Evolutionary conservation across 2,113 vertebrate genomes (phyloP).

Genomic region (Acrocephalus arundinaceus): DNA sequence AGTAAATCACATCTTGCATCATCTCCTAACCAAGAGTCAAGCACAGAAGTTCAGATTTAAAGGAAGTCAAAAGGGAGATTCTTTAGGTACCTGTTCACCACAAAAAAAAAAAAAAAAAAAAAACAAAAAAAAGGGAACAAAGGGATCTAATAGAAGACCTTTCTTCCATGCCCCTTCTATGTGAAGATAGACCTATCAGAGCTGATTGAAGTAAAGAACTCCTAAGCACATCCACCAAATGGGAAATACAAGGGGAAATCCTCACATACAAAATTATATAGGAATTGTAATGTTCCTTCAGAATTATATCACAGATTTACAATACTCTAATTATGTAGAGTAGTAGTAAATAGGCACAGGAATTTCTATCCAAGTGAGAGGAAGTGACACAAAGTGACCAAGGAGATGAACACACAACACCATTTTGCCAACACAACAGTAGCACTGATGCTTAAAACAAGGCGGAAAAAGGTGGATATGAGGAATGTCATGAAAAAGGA

Average conservation of each 20-base stretch:
- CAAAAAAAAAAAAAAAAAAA: background rate
- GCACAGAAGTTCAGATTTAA: background rate
- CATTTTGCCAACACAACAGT: background rate
- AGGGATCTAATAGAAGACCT: background rate
- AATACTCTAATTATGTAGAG: background rate
- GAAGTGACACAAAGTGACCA: background rate
- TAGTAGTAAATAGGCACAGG: background rate
- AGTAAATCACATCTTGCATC: background rate
- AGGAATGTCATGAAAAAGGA: background rate
- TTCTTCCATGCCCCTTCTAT: background rate
- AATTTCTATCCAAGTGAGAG: background rate
- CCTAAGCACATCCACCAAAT: fast-evolving
- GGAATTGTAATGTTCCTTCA: background rate
- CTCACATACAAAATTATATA: background rate
- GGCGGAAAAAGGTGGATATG: background rate
- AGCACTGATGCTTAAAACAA: background rate
- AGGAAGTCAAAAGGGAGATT: background rate
- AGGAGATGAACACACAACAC: background rate
- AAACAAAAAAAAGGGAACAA: fast-evolving
- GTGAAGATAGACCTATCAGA: background rate
- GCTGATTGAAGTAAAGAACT: background rate
- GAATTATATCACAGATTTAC: background rate
- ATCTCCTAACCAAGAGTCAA: background rate
- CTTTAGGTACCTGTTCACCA: fast-evolving
- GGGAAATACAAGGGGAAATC: background rate